Conservation (phyloP, 2,797 vertebrate genomes). For the Neosalanx taihuensis region DNA sequence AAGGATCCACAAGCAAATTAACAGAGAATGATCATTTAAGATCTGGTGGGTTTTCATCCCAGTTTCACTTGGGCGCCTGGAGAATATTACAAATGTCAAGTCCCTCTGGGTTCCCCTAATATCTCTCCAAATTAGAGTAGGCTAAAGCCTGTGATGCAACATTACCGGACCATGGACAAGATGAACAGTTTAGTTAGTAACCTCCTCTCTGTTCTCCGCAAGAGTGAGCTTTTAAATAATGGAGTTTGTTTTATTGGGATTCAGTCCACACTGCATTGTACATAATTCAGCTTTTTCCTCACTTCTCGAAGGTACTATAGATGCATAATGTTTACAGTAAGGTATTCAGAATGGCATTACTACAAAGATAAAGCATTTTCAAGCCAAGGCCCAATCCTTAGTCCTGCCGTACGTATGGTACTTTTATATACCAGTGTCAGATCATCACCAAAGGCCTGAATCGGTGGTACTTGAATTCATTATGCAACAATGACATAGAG, state of each 20-base stretch:
- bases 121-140: conserved; percentile 10
- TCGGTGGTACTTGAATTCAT: not conserved
- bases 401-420: not conserved
- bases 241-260: not conserved
- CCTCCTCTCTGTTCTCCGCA: not conserved
- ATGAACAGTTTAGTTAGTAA: not conserved
- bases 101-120: conserved; percentile 6
- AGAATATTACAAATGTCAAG: conserved; percentile 23
- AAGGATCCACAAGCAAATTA: conserved; percentile 7
- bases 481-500: conserved; percentile 2
- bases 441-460: not conserved
- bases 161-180: not conserved
- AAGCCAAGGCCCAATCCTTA: not conserved
- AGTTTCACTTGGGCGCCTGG: not conserved
- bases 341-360: too few species aligned
- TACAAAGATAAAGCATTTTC: too few species aligned
- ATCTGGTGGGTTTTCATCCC: conserved; percentile 14
- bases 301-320: not conserved
- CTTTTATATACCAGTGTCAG: too few species aligned
- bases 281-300: not conserved
- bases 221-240: not conserved
- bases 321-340: not conserved
- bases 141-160: not conserved
- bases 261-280: not conserved
- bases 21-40: conserved; percentile 14